Base-by-base conservation (phyloP, 1,140 invertebrate species). In the Varroa destructor region DNA sequence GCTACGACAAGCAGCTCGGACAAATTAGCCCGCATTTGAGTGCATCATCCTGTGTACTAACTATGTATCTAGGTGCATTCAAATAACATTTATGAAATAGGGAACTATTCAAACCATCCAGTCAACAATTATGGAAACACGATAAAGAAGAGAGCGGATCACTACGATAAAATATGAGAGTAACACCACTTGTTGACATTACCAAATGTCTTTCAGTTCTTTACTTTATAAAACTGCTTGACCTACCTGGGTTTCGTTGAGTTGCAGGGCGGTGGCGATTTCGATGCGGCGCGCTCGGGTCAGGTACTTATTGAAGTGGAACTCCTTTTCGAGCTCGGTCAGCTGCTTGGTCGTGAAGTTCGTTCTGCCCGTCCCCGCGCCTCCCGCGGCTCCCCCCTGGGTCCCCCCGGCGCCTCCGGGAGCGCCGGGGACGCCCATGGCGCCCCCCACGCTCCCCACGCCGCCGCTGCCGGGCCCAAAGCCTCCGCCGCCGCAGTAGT, bases 301-400 rank as follows among this genome's bases (percentile, higher is more conserved):
- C 76, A 99, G 85, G 83, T 99, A 99, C 82, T 97, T 97, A 82
- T 97, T 97, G 81, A 96, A 98, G 81, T 99, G 94, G 81, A 98
- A 99, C 81, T 99, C 95, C 79, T 99, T 99, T 79, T 98, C 95
- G 74, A 98, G 83, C 81, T 98, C 96, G 0, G 94, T 98, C 67
- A 99, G 85, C 80, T 99, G 96, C 81, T 98, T 97, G 79, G 96
- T 99, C 71, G 93, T 97, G 82, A 98, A 98, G 81, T 98, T 98
- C 1, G 94, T 99, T 43, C 95, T 84, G 40, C 91, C 91, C 4
- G 90, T 80, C 72, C 78, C 79, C 71, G 78, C 78, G 54, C 75
- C 74, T 36, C 76, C 75, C 12, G 25, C 51, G 36, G 40, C n/a
- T 14, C 43, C 46, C 43, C 51, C 67, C 37, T 56, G 43, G 40